Evolutionary conservation across 2,113 vertebrate species (phyloP).

Genomic region (Corythornis cristatus): DNA sequence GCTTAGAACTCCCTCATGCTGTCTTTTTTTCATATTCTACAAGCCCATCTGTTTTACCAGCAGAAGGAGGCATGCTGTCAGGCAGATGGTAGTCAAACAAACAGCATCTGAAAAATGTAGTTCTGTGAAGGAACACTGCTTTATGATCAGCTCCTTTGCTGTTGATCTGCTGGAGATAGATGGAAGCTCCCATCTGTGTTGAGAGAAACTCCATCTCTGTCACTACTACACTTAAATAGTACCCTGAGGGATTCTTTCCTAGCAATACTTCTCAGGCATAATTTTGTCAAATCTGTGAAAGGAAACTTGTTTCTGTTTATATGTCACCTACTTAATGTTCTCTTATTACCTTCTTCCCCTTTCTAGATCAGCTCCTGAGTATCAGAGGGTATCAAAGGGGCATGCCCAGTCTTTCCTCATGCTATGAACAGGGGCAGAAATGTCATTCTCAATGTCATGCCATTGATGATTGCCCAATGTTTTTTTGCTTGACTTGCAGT

Average conservation of each 20-base stretch:
- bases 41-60: background rate
- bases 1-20: background rate
- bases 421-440: no score
- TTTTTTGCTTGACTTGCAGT: background rate
- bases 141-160: background rate
- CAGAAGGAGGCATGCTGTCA: background rate
- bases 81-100: background rate
- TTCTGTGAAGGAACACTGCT: background rate
- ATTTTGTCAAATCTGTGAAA: background rate
- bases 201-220: background rate
- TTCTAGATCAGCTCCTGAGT: background rate
- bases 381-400: background rate
- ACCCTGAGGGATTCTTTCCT: background rate
- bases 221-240: background rate
- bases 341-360: background rate
- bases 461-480: background rate
- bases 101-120: background rate
- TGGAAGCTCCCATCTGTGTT: background rate
- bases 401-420: background rate
- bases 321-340: background rate
- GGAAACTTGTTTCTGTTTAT: background rate
- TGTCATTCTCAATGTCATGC: background rate
- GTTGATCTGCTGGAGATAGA: background rate
- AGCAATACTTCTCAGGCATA: background rate
- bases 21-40: background rate